Percentiles rank a stretch among this genome's conserved stretches.
These are phyloP conservation scores for Andrena bicolor DNA, from an alignment of 2,888 invertebrate species.

Conservation along the genomic window DNA sequence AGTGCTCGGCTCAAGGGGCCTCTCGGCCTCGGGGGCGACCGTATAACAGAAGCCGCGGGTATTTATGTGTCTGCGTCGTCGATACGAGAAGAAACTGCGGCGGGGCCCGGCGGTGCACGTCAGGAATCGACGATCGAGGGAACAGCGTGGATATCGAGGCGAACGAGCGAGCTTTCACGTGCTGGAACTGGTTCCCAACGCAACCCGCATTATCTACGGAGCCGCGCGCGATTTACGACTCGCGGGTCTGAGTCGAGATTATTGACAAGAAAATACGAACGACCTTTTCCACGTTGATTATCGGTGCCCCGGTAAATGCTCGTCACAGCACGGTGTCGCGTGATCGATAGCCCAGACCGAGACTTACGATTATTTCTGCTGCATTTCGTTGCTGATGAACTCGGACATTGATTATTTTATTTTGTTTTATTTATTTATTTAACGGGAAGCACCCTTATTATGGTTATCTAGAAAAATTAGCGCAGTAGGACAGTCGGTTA, in stretches of 20 bases:
- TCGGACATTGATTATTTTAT: too few species aligned
- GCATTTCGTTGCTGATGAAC: too few species aligned
- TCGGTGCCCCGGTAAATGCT: not conserved
- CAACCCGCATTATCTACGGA: slow-evolving; percentile 60
- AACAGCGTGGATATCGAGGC: slow-evolving; percentile 39
- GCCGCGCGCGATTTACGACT: slow-evolving; percentile 62
- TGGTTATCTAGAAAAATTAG: too few species aligned
- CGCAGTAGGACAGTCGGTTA: too few species aligned
- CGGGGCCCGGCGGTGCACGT: slow-evolving; percentile 32
- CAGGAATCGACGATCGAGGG: slow-evolving; percentile 61
- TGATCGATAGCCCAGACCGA: slow-evolving; percentile 30
- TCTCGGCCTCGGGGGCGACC: slow-evolving; percentile 5
- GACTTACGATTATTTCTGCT: too few species aligned
- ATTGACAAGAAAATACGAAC: slow-evolving; percentile 58
- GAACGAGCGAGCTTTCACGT: slow-evolving; percentile 31
- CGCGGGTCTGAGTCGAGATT: slow-evolving; percentile 34
- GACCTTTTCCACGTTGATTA: slow-evolving; percentile 43
- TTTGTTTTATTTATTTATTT: too few species aligned
- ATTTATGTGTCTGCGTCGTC: slow-evolving; percentile 64
- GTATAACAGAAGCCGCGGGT: slow-evolving; percentile 62
- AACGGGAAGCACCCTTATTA: too few species aligned
- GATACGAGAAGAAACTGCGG: slow-evolving; percentile 52
- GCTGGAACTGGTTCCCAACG: slow-evolving; percentile 66
- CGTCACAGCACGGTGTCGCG: slow-evolving; percentile 22
- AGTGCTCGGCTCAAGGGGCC: slow-evolving; percentile 8